A percentile compares a stretch with the other conserved stretches of the same genome.
Conservation (phyloP, 1,140 invertebrate species). For the Drosophila nebulosa region DNA sequence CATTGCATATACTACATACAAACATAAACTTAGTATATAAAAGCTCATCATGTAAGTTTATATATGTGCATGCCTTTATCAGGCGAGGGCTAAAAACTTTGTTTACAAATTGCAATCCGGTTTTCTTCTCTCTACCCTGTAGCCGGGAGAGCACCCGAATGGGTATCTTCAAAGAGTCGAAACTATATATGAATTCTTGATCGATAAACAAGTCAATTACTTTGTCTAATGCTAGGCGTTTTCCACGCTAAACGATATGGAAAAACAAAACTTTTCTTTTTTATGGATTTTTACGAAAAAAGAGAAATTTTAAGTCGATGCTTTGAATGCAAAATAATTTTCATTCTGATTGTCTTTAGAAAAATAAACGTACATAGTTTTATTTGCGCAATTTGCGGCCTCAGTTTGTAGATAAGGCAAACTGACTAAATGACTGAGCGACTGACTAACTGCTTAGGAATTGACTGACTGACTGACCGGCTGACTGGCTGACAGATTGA, state of each 20-base stretch:
- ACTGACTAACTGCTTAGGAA: slow-evolving; percentile 9
- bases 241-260: too few species aligned
- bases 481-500: slow-evolving; percentile 10
- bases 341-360: slow-evolving; percentile 44
- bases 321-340: neutral
- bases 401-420: slow-evolving; percentile 39
- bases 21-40: neutral
- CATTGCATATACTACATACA: slow-evolving; percentile 13
- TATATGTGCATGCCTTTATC: slow-evolving; percentile 31
- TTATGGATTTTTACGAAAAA: too few species aligned
- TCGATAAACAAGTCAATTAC: too few species aligned
- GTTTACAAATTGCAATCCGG: slow-evolving; percentile 55
- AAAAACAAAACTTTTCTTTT: too few species aligned
- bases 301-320: neutral
- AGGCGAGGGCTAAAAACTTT: slow-evolving; percentile 55
- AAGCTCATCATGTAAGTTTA: neutral
- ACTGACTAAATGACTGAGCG: neutral
- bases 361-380: slow-evolving; percentile 47
- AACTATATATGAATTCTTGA: too few species aligned
- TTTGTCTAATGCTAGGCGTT: too few species aligned
- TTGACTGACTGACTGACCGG: slow-evolving; percentile 15
- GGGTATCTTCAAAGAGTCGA: neutral
- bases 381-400: slow-evolving; percentile 74
- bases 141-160: neutral
- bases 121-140: neutral